Base-by-base conservation (phyloP, 92 coral and sea anemone genomes). In the Blastomussa wellsi region DNA sequence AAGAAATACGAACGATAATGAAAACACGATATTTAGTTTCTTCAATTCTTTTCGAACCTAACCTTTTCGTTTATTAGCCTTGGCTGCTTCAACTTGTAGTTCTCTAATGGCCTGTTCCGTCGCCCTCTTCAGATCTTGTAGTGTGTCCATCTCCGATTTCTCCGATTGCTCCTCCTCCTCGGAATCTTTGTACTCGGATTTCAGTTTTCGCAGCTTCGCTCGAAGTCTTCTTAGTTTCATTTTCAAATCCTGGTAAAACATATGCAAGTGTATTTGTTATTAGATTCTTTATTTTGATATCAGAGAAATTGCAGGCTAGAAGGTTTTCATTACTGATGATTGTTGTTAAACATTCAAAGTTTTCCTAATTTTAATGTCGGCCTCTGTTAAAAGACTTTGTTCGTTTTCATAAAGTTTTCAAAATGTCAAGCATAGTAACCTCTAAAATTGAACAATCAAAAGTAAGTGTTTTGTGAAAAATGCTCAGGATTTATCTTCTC, bases 81-180 rank as follows among this genome's bases (percentile, higher is more conserved):
- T 92, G 17, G 80, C 71, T 12, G 93, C 90, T 72, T 92, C 95
- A 5, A 52, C 88, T 74, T 90, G 93, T 15, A 94, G 90, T 57
- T 94, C 98, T 41, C 86, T 84, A 36, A 94, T 88, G 17, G 98
- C 98, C 65, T 94, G 90, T 57, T 94, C 98, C 12, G 98, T 92
- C 67, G 95, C 98, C 55, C 73, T 88, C 79, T 94, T 94, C 73
- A 94, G 67, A 77, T 94, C 92, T 74, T 94, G 84, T 32, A 94
- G 82, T 10, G 98, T 94, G 28, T 92, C 90, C 90, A 92, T 82
- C 59, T 94, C 98, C 3, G 98, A 94, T 68, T 94, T 94, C 62
- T 92, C 93, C 3, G 98, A 81, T 59, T 93, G 82, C 59, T 92
- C 95, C 29, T 90, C 84, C 33, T 86, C 81, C 57, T 88, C 83